phyloP scores from a whole-genome alignment of 2,113 vertebrate species.

The Condylura cristata region DNA sequence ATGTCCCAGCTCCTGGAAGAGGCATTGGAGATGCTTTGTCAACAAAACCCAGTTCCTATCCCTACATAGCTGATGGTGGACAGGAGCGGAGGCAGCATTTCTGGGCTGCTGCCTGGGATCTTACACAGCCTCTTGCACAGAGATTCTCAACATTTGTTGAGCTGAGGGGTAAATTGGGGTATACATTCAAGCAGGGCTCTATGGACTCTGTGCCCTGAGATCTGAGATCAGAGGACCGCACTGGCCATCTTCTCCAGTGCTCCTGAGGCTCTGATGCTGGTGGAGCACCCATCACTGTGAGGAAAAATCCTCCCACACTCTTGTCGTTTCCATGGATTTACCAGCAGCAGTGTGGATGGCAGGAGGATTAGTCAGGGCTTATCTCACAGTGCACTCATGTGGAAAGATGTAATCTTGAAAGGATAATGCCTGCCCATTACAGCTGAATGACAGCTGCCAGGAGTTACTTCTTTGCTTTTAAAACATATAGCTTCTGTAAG shows the following conservation, averaged over 20 bases:
- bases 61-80: not conserved
- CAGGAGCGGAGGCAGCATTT: not conserved
- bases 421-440: not conserved
- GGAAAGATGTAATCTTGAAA: not conserved
- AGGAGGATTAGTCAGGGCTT: not conserved
- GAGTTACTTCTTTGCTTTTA: slow-evolving; percentile 12
- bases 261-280: not conserved
- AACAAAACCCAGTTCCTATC: not conserved
- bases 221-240: not conserved
- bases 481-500: not conserved
- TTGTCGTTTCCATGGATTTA: not conserved
- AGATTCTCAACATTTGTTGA: not conserved
- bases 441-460: not conserved
- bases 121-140: not conserved
- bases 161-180: too few relatives aligned
- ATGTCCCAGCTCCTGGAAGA: not conserved
- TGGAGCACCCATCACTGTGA: not conserved
- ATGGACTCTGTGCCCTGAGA: not conserved
- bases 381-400: not conserved
- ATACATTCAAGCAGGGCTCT: not conserved
- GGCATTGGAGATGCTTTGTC: not conserved
- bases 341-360: not conserved
- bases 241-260: not conserved
- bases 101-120: not conserved
- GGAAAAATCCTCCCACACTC: not conserved